Evolutionary conservation across 2,797 vertebrate species (phyloP).

Genomic region (Falco peregrinus): DNA sequence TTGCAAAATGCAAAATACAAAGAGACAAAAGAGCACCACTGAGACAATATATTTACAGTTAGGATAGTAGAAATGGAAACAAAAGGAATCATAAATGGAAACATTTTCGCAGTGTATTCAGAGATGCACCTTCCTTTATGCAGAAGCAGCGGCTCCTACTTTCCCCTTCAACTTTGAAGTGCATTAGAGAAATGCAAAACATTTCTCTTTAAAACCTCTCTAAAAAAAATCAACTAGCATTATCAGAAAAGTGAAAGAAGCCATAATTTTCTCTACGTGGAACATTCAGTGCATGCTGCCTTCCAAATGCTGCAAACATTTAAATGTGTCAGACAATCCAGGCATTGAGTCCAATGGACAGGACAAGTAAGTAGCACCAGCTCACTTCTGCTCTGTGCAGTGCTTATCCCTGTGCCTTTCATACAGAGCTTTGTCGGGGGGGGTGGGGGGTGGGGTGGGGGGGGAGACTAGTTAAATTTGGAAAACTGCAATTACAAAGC

Average conservation of each 20-base stretch:
- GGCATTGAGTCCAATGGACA: not conserved
- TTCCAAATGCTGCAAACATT: not conserved
- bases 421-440: not conserved
- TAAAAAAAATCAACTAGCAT: not conserved
- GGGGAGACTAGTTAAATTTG: not conserved
- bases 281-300: not conserved
- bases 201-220: not conserved
- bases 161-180: not conserved
- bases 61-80: slow-evolving; percentile 4
- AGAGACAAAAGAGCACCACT: not conserved
- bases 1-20: not conserved
- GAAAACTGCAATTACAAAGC: not conserved
- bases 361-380: not conserved
- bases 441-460: too few relatives aligned
- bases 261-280: not conserved
- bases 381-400: not conserved
- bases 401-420: not conserved
- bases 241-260: not conserved
- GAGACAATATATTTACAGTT: not conserved
- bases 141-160: not conserved
- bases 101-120: not conserved
- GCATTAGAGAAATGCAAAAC: not conserved
- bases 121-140: not conserved
- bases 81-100: not conserved
- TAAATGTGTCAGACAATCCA: not conserved